phyloP scores from a whole-genome alignment of 2,797 vertebrate genomes.

The Loriculus beryllinus region DNA sequence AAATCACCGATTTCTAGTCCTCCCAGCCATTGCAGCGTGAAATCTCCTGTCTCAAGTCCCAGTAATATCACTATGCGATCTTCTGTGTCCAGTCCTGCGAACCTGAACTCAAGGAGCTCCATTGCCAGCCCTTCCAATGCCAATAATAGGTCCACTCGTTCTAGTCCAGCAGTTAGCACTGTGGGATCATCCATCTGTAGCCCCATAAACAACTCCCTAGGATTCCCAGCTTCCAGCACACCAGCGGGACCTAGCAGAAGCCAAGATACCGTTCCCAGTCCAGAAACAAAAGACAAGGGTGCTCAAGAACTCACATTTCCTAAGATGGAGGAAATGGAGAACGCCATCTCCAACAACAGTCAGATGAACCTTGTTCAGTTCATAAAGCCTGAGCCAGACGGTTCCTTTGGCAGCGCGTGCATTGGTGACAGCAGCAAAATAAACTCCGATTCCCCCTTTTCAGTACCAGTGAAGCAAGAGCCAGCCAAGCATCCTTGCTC shows the following conservation, averaged over 20 bases:
- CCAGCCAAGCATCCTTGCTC: conserved; percentile 90
- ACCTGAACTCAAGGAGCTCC: conserved; percentile 84
- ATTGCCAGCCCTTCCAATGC: conserved; percentile 90
- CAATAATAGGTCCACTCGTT: conserved; percentile 89
- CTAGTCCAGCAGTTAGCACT: conserved; percentile 86
- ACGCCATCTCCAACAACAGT: conserved; percentile 82
- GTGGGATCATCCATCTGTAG: conserved; percentile 86
- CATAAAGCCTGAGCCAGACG: conserved; percentile 95
- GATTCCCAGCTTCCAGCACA: conserved; percentile 83
- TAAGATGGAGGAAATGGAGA: conserved; percentile 90
- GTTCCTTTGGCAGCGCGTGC: conserved; percentile 90
- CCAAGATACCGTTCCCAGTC: conserved; percentile 86
- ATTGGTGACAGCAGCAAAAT: conserved; percentile 84
- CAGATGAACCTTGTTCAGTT: conserved; percentile 91
- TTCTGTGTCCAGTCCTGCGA: conserved; percentile 90
- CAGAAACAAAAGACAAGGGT: conserved; percentile 84
- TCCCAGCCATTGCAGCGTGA: conserved; percentile 88
- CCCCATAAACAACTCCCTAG: conserved; percentile 82
- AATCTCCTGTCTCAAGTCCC: conserved; percentile 91
- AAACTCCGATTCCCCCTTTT: conserved; percentile 80
- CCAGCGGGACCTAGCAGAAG: conserved; percentile 81
- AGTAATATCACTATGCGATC: conserved; percentile 84
- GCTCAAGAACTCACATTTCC: conserved; percentile 89
- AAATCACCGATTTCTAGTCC: conserved; percentile 96
- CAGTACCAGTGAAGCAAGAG: conserved; percentile 93